phyloP scores from a whole-genome alignment of 2,797 vertebrate genomes.

The Spondyliosoma cantharus region DNA sequence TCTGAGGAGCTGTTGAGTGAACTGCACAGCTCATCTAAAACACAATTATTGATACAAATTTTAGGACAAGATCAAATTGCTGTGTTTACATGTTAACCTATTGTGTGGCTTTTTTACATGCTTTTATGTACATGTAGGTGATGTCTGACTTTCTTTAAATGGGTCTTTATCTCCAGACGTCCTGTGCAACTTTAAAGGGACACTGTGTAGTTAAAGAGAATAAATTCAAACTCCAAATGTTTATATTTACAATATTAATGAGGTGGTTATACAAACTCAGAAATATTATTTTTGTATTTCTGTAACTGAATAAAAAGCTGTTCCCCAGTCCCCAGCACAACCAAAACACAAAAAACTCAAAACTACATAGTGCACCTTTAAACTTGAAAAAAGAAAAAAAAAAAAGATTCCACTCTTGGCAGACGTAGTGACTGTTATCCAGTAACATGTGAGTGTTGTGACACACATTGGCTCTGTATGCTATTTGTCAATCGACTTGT shows the following conservation, averaged over 20 bases:
- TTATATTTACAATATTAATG: no score
- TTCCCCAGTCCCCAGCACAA: no score
- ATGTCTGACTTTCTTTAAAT: not conserved
- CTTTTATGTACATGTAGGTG: no score
- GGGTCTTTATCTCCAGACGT: not conserved
- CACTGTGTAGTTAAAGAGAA: no score
- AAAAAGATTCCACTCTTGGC: not conserved
- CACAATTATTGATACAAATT: not conserved
- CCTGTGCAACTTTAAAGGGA: not conserved
- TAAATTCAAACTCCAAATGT: no score
- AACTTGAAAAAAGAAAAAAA: not conserved
- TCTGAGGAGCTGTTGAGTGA: constrained; percentile 4
- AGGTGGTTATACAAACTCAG: no score
- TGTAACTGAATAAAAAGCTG: no score
- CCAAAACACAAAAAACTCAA: no score
- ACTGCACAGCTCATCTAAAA: constrained; percentile 37
- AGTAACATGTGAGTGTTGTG: not conserved
- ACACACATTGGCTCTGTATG: not conserved
- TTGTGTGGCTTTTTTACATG: not conserved
- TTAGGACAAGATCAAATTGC: not conserved
- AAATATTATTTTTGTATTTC: no score
- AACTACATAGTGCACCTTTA: no score
- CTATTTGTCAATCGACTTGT: constrained; percentile 20
- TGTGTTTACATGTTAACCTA: not conserved
- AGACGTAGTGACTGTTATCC: not conserved